Base-by-base conservation (phyloP, 1,140 invertebrate genomes). In the Drosophila rufa region DNA sequence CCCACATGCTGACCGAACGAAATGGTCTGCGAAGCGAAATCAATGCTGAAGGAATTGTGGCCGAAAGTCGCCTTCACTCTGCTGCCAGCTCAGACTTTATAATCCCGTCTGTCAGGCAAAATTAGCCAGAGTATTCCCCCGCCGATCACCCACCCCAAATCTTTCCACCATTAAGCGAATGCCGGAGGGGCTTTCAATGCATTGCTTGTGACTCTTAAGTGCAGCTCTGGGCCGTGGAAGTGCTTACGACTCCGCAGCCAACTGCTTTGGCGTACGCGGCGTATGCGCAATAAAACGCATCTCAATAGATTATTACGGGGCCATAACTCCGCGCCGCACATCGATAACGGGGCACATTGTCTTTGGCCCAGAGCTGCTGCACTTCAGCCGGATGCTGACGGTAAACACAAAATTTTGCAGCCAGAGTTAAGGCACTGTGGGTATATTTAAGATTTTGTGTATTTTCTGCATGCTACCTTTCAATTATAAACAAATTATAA, bases 291-390 rank as follows among this genome's bases (percentile, higher is more conserved):
- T 89, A 90, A 89, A 89, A 89, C 80, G 69, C 85, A 79, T 59
- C 80, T 84, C 81, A 90, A 90, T 90, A 80, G 86, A 90, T 90
- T 90, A 90, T 90, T 70, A 90, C 78, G 55, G 47, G 43, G 43
- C 58, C 82, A 82, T 90, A 90, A 85, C 67, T 84, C 48, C 59
- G 70, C 73, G 53, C 25, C 67, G 58, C 62, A 73, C 81, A 71
- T 90, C 85, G 85, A 90, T 85, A 76, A 76, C 30, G 33, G 33
- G 40, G 38, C 48, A 33, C 59, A 61, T 51, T 71, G 71, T 84
- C 77, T 80, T 59, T 46, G 67, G 61, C 58, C 59, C 19, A 45
- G 46, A 57, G 66, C 60, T 48, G 69, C 55, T 71, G 81, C 81
- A 79, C 74, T 90, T 76, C 59, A 90, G 60, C 45, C 46, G 22